Evolutionary conservation across 35 echinoderm and acorn worm species (phyloP), one percentile per base, ranked within the genome.

Genomic region (Chiridota heheva): DNA sequence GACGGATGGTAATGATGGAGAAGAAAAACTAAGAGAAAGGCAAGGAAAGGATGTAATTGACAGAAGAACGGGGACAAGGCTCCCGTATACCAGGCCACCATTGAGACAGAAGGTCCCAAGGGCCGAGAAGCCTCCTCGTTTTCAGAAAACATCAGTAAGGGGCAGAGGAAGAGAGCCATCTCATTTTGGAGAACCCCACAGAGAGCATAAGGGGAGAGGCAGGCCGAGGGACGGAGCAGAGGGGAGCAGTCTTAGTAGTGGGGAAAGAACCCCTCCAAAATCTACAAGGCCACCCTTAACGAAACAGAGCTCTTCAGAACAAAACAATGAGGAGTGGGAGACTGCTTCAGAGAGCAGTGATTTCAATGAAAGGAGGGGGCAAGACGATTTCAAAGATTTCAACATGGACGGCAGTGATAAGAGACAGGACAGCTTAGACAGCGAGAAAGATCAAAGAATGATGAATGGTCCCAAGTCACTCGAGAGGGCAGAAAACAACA

Each of bases 261-360:
- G 80, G 70, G 90, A 93, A 62, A 86, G 73, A 48, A 60, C 76
- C 22, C 43, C 77, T 31, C 81, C 82, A 0, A 70, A 58, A 18
- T 15, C 41, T 36, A 61, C 18, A 17, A 91, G 72, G 49, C 85
- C 95, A 1, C 36, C 59, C 66, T 67, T 98, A 44, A 69, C 73
- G 1, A 88, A 87, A 35, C 95, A 92, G 67, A 91, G 90, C 67
- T 91, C 88, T 0, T 98, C 95, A 30, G 95, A 98, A 61, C 89
- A 78, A 44, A 91, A 91, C 72, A 98, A 98, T 81, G 95, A 91
- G 60, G 95, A 98, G 67, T 98, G 95, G 95, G 95, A 98, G 40
- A 98, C 95, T 13, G 95, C 95, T n/a, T 98, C 95, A 7, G 89
- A 98, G 85, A 98, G 95, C 76, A 98, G 95, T 42, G 87, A 98